Percentiles rank a stretch among this genome's conserved stretches.
These are phyloP conservation scores for Heliocidaris erythrogramma DNA, from an alignment of 35 echinoderm and acorn worm genomes.

Conservation along the genomic window DNA sequence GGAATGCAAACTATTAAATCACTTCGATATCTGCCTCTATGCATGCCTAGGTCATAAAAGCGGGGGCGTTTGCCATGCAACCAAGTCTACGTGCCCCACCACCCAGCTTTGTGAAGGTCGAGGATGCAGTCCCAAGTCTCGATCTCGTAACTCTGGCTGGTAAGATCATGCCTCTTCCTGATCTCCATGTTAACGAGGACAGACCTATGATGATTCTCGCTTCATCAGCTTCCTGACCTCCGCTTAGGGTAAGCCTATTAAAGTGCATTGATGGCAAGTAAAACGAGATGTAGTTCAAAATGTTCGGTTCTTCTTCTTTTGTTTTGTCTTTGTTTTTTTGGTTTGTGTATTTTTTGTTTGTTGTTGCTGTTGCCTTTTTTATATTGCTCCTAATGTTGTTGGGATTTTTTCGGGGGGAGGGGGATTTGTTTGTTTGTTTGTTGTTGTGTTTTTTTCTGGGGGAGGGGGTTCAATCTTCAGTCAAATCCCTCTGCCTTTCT, in stretches of 20 bases:
- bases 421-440: too few relatives aligned
- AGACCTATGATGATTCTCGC: slow-evolving; percentile 63
- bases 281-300: too few relatives aligned
- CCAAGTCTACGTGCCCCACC: background rate
- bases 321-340: too few relatives aligned
- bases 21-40: too few relatives aligned
- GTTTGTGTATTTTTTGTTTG: background rate
- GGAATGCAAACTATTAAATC: too few relatives aligned
- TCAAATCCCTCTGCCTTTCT: too few relatives aligned
- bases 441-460: too few relatives aligned
- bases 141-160: slow-evolving; percentile 38
- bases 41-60: background rate
- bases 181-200: slow-evolving; percentile 68
- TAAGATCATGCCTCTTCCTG: background rate
- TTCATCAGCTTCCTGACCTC: slow-evolving; percentile 82
- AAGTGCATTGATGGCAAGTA: too few relatives aligned
- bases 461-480: too few relatives aligned
- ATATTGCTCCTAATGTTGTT: background rate
- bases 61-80: background rate
- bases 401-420: too few relatives aligned
- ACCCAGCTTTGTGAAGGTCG: background rate
- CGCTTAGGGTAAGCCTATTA: slow-evolving; percentile 80
- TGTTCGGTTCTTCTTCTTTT: too few relatives aligned
- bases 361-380: background rate
- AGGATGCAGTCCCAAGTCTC: slow-evolving; percentile 21